Base-by-base conservation (phyloP, 2,113 vertebrate genomes). In the Crotalus helleri region DNA sequence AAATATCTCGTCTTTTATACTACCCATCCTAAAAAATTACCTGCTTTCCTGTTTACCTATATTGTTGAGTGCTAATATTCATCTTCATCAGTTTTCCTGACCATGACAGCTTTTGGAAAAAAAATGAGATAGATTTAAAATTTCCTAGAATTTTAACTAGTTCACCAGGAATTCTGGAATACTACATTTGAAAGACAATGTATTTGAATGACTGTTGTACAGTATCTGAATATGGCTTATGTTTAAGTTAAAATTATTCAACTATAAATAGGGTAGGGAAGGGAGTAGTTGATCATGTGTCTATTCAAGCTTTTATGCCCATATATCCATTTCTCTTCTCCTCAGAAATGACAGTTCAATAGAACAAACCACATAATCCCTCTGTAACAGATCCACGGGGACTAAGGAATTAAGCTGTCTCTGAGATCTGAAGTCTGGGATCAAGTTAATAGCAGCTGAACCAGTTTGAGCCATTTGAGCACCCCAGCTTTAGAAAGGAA, bases 391-490 rank as follows among this genome's bases (percentile, higher is more conserved):
- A 74, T 39, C 93, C 90, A 0, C 0, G 59, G 91, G 92, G 94
- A 85, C 88, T 88, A 91, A 69, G 24, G 90, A 88, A 74, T 93
- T 91, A 93, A 93, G 92, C 93, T 86, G 87, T 86, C 10, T 33
- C 0, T 55, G 94, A 90, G 88, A 90, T 94, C 91, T 95, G 61
- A 90, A 94, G 94, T 85, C 58, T 94, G 85, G 69, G 91, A 95
- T 94, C 55, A 0, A 89, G 57, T 95, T 95, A 87, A 93, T 88
- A n/a, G 95, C 93, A 0, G 15, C 96, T 97, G 95, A 94, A 93
- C 57, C 90, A 92, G 94, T 93, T 95, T 96, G 95, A 97, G 92
- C 90, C 0, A 0, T 96, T 95, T 94, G 97, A 97, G 95, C 95
- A 96, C 93, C 90, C 94, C 90, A 91, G 88, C 94, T 96, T 93